Base-by-base conservation (phyloP, 2,888 invertebrate genomes). In the Parnassius orleans region DNA sequence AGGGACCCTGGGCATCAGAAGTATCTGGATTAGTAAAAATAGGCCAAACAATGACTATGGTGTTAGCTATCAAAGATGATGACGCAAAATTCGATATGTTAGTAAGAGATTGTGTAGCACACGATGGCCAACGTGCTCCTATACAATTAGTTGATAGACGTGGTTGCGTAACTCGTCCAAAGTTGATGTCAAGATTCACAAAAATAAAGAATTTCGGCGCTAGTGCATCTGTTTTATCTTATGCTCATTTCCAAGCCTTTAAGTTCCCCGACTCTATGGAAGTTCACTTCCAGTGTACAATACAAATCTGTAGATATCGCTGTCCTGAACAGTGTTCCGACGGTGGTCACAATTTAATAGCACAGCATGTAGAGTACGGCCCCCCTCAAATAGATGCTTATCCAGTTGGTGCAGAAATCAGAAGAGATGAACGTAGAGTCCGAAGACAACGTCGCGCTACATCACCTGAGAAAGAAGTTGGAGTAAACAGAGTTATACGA, bases 201-300 rank as follows among this genome's bases (percentile, higher is more conserved):
- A 98, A 98, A 85, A 98, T 98, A 69, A 98, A 98, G 87, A 98
- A 98, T 87, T 98, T 98, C 72, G 98, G 98, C 15, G 97, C 98
- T 0, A 96, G 96, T 68, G 98, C 98, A 9, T 97, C 97, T 10
- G 97, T 98, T 0, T 89, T 98, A 1, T 97, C 97, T 0, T 98
- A 98, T 79, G 97, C 98, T 0, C 97, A 97, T 83, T 98, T 98
- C 94, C 97, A 98, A 87, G 98, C 98, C 0, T 98, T 98, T 87
- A 98, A 98, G 80, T 98, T 98, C 92, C 98, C 98, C 0, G 98
- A 98, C 79, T 97, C 97, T 0, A 98, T 98, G 98, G 98, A 98
- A 81, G 98, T 98, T 0, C 98, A 98, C 82, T 98, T 98, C 93
- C 97, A 98, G 82, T 98, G 98, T 81, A 98, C 98, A 43, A 98